Evolutionary conservation across 1,140 invertebrate species (phyloP).

Genomic region (Yoshiicerus persimilis): DNA sequence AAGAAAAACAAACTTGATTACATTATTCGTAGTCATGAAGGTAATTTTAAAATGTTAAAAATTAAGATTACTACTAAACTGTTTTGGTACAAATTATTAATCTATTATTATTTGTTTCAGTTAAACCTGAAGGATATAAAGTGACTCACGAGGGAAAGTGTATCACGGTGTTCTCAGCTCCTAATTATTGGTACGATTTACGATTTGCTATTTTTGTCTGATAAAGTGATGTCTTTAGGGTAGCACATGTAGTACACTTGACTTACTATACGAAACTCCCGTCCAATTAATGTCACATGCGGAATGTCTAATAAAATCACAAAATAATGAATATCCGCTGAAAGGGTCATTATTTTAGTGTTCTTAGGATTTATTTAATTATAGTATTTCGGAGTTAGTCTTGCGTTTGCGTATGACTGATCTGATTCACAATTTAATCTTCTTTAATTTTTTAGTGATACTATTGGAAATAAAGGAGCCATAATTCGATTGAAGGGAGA

Average conservation of each 20-base stretch:
- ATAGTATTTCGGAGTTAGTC: too few relatives aligned
- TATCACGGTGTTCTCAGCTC: constrained; percentile 95
- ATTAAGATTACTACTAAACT: neutral
- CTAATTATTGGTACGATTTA: constrained; percentile 88
- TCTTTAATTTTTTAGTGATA: constrained; percentile 71
- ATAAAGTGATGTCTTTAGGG: too few relatives aligned
- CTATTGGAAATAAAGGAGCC: constrained; percentile 97
- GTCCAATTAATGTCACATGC: too few relatives aligned
- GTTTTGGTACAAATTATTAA: neutral
- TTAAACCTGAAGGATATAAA: constrained; percentile 96
- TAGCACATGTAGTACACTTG: too few relatives aligned
- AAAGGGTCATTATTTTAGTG: too few relatives aligned
- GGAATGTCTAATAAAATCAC: too few relatives aligned
- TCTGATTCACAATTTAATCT: neutral
- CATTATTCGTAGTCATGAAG: constrained; percentile 92
- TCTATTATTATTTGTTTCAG: constrained; percentile 53
- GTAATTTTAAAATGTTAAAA: neutral
- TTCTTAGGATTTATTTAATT: too few relatives aligned
- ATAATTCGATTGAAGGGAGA: constrained; percentile 82
- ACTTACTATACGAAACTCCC: too few relatives aligned
- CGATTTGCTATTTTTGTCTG: neutral
- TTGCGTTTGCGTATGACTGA: too few relatives aligned
- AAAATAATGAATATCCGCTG: too few relatives aligned
- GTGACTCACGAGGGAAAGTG: constrained; percentile 90
- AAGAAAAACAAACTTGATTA: constrained; percentile 85